Conservation (phyloP, 2,888 invertebrate genomes). For the Ormyrus pomaceus region DNA sequence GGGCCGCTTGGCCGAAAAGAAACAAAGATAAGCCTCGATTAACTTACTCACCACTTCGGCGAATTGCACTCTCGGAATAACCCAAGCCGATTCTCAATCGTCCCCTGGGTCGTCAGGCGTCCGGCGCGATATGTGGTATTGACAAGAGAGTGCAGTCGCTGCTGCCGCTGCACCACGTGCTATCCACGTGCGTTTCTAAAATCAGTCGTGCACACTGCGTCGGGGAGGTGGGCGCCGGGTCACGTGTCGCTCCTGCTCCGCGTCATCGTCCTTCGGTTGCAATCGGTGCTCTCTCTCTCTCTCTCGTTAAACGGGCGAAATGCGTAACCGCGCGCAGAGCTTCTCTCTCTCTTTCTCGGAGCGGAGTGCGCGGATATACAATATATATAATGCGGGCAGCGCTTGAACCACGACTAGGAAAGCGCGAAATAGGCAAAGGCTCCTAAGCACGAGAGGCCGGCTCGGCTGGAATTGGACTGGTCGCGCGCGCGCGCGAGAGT, state of each 20-base stretch:
- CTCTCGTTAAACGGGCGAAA: background rate
- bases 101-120: background rate
- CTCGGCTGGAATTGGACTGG: conserved; percentile 50
- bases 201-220: no score
- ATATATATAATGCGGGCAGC: background rate
- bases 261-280: conserved; percentile 9
- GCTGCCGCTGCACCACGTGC: no score
- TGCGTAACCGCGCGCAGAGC: no score
- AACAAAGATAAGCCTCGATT: conserved; percentile 4
- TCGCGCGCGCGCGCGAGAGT: conserved; percentile 18
- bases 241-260: conserved; percentile 25
- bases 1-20: background rate
- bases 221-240: background rate
- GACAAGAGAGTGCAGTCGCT: background rate
- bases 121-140: background rate
- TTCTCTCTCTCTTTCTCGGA: background rate
- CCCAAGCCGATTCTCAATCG: background rate
- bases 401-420: conserved; percentile 10
- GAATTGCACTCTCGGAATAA: background rate
- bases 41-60: background rate
- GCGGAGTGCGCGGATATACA: conserved; percentile 27
- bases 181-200: no score
- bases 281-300: background rate
- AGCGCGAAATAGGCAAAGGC: conserved; percentile 53
- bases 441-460: conserved; percentile 53